Evolutionary conservation across 2,888 invertebrate species (phyloP), one percentile per base, ranked within the genome.

Genomic region (Leucophenga maculata): DNA sequence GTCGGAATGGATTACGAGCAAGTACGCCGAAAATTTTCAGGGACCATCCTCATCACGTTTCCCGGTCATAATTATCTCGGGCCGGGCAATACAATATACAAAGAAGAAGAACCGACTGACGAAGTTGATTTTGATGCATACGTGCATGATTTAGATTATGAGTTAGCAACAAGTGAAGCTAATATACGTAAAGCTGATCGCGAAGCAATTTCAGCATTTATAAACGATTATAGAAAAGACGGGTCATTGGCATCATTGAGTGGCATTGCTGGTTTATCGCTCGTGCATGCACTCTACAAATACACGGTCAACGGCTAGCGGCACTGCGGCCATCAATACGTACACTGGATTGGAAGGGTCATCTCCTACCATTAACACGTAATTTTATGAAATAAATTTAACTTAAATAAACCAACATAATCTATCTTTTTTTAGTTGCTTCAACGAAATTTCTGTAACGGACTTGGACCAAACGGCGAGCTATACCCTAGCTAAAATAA

Each of bases 81-180:
- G 16, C 64, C 64, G n/a, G 69, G 69, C 14, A 69, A 69, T 44
- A 65, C 69, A 1, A 64, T 69, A 18, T 69, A 69, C 16, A 65
- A 69, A 54, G 64, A 69, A 52, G 69, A 69, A 6, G 65, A 69
- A 69, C 69, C 69, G 16, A 22, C 52, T n/a, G 64, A 69, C 44
- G 69, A 69, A 13, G 69, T 69, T 1, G 64, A 69, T 54, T 69
- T 69, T 32, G 64, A 69, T 55, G 69, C 69, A n/a, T 69, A 65
- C 1, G 50, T 69, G 32, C 68, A 69, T 64, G 68, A 64, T 64
- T 39, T 69, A 16, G 39, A 69, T 39, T 69, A 69, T 18, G 65
- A 65, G 65, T 69, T 69, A 69, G 69, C 69, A 69, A 69, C 69
- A 55, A 69, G 44, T 39, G 52, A 52, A 54, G 44, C 52, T 39